Evolutionary conservation across 1,140 invertebrate genomes (phyloP), one percentile per base, ranked within the genome.

Genomic region (Zelostemma sp.): DNA sequence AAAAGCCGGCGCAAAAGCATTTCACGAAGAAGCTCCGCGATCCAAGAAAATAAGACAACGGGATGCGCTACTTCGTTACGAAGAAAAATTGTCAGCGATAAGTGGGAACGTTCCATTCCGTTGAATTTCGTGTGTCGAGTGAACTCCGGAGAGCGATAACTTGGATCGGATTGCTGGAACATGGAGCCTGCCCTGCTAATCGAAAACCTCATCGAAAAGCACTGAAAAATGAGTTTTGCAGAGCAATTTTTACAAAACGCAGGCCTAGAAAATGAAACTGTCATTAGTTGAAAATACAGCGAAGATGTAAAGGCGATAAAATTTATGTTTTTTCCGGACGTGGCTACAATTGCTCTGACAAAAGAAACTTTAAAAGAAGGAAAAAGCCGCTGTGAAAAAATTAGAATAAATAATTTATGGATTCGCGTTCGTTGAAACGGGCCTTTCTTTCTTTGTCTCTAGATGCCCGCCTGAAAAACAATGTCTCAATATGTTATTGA

Each of bases 131-230:
- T 38, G 11, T n/a, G 35, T 11, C 35, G 35, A 11, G 35, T 11
- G 9, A 38, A 38, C 11, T 5, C 9, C 3, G 12, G 12, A n/a
- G 11, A 38, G 14, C 40, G 15, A 5, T 15, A 15, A 15, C 18
- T 48, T 19, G 46, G 46, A 48, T 48, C 46, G 43, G 3, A 48
- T 8, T 12, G 46, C n/a, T 25, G 8, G 19, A 48, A 48, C 46
- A 48, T 48, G 12, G 46, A 48, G 46, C 21, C 46, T 2, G 19
- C 18, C n/a, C 19, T 48, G 46, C 46, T 12, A 15, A 21, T 28
- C 11, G 15, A 48, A 6, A n/a, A 21, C 43, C 43, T 46, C 17
- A 21, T 19, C 43, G 43, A 19, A 19, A 46, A 12, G 43, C n/a
- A 46, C 17, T 46, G 43, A 18, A 18, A 46, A 48, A 48, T 19